Percentiles rank a stretch among this genome's conserved stretches.
Evolutionary conservation across 2,113 vertebrate species (phyloP).

Genomic region (Tauraco erythrolophus): DNA sequence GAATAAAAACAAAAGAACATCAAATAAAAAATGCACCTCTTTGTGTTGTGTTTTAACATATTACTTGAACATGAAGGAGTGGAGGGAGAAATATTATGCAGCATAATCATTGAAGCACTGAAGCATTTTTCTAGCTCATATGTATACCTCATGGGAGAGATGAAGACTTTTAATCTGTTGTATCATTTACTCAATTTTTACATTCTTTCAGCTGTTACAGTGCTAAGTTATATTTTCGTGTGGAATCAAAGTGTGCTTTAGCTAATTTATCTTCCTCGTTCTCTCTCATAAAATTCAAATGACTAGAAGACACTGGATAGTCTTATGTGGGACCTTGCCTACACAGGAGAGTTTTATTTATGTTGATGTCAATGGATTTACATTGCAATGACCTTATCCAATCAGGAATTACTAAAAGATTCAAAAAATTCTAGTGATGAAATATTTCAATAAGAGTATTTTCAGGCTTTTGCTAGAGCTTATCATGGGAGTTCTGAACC

Average conservation of each 20-base stretch:
- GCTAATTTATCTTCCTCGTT: background rate
- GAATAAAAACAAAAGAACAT: background rate
- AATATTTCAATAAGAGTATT: background rate
- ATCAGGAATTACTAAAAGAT: background rate
- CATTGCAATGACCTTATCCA: background rate
- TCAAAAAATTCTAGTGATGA: background rate
- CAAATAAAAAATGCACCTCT: background rate
- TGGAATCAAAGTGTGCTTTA: background rate
- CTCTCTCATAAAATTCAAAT: background rate
- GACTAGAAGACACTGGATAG: background rate
- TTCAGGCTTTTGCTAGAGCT: background rate
- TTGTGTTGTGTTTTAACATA: background rate
- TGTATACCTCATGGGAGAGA: background rate
- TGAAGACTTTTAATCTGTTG: background rate
- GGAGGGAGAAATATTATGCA: background rate
- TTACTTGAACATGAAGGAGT: background rate
- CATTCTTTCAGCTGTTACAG: background rate
- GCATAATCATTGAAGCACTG: background rate
- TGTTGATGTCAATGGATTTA: background rate
- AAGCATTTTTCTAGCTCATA: background rate
- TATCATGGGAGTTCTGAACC: background rate
- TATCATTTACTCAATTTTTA: background rate
- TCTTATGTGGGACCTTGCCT: background rate
- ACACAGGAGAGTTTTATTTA: background rate
- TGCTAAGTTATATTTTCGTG: slow-evolving; percentile 14